These are phyloP conservation scores for Phalacrocorax carbo DNA, from an alignment of 2,113 vertebrate genomes.

Conservation along the genomic window DNA sequence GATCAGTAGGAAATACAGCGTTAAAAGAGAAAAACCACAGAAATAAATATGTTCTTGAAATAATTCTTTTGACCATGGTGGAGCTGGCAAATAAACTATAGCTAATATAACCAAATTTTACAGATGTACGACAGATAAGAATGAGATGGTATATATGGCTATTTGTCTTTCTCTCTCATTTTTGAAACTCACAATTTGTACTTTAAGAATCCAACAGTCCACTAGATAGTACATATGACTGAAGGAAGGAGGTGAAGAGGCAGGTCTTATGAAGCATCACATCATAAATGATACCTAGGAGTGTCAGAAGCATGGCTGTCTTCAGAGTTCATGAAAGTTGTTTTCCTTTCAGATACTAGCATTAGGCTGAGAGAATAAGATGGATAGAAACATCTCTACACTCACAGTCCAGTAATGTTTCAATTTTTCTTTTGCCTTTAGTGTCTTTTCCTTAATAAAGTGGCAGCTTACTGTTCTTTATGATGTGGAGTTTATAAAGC, in stretches of 20 bases:
- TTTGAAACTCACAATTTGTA: not conserved
- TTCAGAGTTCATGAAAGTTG: conserved; percentile 10
- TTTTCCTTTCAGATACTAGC: not conserved
- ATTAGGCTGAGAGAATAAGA: not conserved
- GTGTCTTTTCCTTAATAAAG: conserved; percentile 34
- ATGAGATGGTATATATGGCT: not conserved
- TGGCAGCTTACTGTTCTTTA: conserved; percentile 19
- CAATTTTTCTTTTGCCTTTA: conserved; percentile 40
- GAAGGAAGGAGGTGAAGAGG: not conserved
- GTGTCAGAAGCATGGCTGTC: not conserved
- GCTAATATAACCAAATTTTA: not conserved
- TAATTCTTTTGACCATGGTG: not conserved
- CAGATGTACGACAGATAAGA: not conserved
- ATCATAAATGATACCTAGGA: not conserved
- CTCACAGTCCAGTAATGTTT: not conserved
- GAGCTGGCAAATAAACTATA: not conserved
- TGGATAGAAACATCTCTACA: not conserved
- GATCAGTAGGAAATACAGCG: not conserved
- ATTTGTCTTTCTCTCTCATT: not conserved
- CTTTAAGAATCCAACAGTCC: not conserved
- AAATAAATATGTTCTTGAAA: not conserved
- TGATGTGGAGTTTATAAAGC: conserved; percentile 12
- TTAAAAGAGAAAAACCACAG: not conserved
- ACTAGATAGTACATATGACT: not conserved
- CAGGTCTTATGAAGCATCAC: not conserved